Base-by-base conservation (phyloP, 2,797 vertebrate species). In the Sorex maritimensis region DNA sequence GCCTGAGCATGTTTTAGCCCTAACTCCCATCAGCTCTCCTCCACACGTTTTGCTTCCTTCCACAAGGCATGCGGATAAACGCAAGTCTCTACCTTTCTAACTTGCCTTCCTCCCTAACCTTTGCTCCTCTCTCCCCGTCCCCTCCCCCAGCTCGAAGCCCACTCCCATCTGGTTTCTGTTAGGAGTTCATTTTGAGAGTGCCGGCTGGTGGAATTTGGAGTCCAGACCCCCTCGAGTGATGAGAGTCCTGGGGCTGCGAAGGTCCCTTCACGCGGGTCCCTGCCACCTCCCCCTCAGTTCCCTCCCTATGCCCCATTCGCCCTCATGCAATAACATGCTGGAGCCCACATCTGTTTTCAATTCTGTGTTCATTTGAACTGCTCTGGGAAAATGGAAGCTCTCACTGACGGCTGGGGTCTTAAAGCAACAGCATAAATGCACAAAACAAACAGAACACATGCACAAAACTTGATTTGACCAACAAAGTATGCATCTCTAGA, bases 101-200 rank as follows among this genome's bases (percentile, higher is more conserved):
- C 6, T 81, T 79, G 2, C n/a, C 41, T 65, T 46, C 11, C 75
- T 91, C 87, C 41, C 92, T 78, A 52, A 78, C 67, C 82, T 85
- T 94, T 74, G 69, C 80, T 38, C 88, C 82, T 58, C 73, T n/a
- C 84, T 83, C 82, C 13, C 17, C 77, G 44, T 21, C 79, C 34
- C 89, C 68, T 92, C 93, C 69, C 86, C 83, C 68, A 81, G 4
- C 0, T 72, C 61, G 13, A 58, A 41, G 88, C 75, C 87, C 80
- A 74, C 81, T 44, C 81, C 95, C 98, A 97, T 97, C 96, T 98
- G 98, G 91, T 98, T 97, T 96, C 94, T 93, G 97, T 97, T 97
- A 97, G 86, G 96, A 96, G 95, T 87, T 96, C 17, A 88, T 94
- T 92, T 95, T 91, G 90, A 0, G 61, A 96, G 89, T 6, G 41